phyloP scores from a whole-genome alignment of 2,797 vertebrate genomes.

The Anguilla obscura region DNA sequence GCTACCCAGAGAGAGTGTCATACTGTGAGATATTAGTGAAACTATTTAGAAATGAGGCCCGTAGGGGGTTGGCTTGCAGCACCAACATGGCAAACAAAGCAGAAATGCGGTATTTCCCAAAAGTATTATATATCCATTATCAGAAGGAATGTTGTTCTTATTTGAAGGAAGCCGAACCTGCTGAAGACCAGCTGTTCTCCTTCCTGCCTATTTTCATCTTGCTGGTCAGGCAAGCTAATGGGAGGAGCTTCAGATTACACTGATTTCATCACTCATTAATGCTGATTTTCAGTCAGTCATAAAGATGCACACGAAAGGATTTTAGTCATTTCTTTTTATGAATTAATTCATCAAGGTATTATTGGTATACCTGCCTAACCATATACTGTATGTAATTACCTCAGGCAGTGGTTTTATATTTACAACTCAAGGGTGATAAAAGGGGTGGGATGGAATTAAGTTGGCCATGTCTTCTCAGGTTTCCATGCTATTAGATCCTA shows the following conservation, averaged over 20 bases:
- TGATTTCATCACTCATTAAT: background rate
- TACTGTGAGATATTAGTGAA: background rate
- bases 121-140: background rate
- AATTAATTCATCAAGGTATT: background rate
- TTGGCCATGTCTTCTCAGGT: no score
- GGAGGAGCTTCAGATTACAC: background rate
- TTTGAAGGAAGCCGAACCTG: background rate
- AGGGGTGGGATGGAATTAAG: background rate
- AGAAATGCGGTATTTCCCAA: no score
- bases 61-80: background rate
- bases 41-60: background rate
- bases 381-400: background rate
- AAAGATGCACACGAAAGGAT: background rate
- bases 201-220: background rate
- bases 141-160: background rate
- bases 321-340: background rate
- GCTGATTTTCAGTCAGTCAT: background rate
- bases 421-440: background rate
- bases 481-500: no score
- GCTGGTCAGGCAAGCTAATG: background rate
- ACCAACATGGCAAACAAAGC: background rate
- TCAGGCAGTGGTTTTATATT: background rate
- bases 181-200: background rate
- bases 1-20: background rate
- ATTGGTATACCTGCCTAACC: background rate